A percentile compares a stretch with the other conserved stretches of the same genome.
phyloP scores from a whole-genome alignment of 2,113 vertebrate genomes.

The Thryonomys swinderianus region DNA sequence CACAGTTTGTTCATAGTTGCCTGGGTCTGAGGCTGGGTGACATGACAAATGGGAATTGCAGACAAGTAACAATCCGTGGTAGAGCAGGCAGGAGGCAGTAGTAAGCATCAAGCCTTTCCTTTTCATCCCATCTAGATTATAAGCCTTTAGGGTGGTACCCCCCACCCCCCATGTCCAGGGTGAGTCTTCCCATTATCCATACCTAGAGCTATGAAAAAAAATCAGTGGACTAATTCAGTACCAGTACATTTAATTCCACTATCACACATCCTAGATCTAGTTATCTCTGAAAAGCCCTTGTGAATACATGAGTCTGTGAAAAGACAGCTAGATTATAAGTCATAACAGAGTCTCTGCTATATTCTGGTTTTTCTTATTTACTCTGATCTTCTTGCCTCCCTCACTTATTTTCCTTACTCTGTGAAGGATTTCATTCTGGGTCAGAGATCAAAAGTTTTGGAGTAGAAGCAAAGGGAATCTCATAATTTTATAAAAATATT shows the following conservation, averaged over 20 bases:
- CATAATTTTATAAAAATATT: conserved; percentile 46
- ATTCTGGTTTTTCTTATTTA: conserved; percentile 14
- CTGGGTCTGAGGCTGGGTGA: background rate
- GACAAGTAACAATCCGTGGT: background rate
- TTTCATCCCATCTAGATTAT: background rate
- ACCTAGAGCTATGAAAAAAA: background rate
- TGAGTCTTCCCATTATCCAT: background rate
- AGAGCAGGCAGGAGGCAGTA: background rate
- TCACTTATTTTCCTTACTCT: conserved; percentile 10
- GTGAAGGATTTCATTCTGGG: conserved; percentile 54
- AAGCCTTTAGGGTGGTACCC: background rate
- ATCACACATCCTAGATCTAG: background rate
- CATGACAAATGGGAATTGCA: background rate
- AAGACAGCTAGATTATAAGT: background rate
- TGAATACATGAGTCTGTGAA: background rate
- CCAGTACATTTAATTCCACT: background rate
- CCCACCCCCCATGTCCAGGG: background rate
- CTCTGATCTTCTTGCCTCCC: conserved; percentile 18
- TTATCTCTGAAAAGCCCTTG: background rate
- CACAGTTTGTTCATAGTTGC: background rate
- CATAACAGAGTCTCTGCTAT: background rate
- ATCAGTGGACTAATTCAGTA: background rate
- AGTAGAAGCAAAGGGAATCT: conserved; percentile 33
- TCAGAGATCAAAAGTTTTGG: conserved; percentile 47
- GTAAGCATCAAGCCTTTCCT: background rate